Conservation (phyloP, 2,888 invertebrate genomes). For the Campoplex nolae region DNA sequence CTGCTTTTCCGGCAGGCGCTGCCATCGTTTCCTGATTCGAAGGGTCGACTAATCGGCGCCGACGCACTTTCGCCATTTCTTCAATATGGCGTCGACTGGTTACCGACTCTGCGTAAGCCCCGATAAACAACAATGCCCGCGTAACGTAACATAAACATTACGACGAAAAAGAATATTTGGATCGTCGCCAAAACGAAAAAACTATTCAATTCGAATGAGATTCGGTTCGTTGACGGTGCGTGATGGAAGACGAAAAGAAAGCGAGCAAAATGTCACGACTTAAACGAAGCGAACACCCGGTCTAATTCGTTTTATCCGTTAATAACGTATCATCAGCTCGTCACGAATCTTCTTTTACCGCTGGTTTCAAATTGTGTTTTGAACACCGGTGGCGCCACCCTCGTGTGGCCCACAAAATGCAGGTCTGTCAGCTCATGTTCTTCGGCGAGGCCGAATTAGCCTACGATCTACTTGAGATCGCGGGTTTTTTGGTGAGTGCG, state of each 20-base stretch:
- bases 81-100: conserved; percentile 54
- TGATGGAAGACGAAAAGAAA: neutral
- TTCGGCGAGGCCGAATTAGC: conserved; percentile 78
- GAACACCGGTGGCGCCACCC: conserved; percentile 38
- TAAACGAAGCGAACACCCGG: neutral
- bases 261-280: neutral
- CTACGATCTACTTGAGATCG: conserved; percentile 80
- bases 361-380: neutral
- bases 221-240: conserved; percentile 23
- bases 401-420: conserved; percentile 71
- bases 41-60: conserved; percentile 43
- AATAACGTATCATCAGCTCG: conserved; percentile 33
- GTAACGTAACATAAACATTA: conserved; percentile 53
- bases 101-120: conserved; percentile 25
- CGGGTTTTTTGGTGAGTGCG: conserved; percentile 80
- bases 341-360: conserved; percentile 27
- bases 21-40: conserved; percentile 13
- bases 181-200: neutral
- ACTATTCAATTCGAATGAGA: conserved; percentile 7
- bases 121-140: conserved; percentile 63
- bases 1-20: conserved; percentile 16
- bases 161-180: conserved; percentile 9
- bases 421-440: conserved; percentile 78
- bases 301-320: neutral
- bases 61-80: conserved; percentile 48